A percentile compares a stretch with the other conserved stretches of the same genome.
These are phyloP conservation scores for Balaenoptera acutorostrata DNA, from an alignment of 2,113 vertebrate species.

Conservation along the genomic window DNA sequence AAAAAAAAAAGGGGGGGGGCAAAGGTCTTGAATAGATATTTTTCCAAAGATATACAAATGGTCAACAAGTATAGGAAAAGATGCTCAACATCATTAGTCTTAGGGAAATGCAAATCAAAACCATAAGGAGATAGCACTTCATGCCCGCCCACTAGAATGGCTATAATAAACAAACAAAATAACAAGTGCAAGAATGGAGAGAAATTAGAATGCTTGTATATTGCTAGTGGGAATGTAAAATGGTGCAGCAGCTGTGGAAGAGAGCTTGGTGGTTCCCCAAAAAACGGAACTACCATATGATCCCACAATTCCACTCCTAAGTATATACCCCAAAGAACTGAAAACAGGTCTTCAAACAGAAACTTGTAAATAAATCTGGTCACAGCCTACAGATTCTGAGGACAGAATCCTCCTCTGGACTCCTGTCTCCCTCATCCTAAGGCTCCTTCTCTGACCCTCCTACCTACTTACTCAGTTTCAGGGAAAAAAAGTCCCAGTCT, in stretches of 20 bases:
- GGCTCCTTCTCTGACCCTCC: not conserved
- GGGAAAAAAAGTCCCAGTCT: not conserved
- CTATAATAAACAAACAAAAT: not conserved
- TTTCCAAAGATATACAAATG: not conserved
- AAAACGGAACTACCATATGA: too few species aligned
- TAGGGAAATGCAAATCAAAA: not conserved
- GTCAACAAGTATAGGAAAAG: not conserved
- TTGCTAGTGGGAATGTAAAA: too few species aligned
- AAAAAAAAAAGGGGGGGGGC: too few species aligned
- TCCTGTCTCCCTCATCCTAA: not conserved
- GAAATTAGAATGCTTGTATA: too few species aligned
- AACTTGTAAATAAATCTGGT: too few species aligned
- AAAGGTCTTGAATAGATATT: not conserved
- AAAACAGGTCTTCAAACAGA: too few species aligned
- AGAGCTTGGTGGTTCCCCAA: too few species aligned
- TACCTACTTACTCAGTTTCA: not conserved
- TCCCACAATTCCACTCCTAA: too few species aligned
- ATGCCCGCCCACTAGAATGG: not conserved
- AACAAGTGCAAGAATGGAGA: not conserved
- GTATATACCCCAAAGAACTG: too few species aligned
- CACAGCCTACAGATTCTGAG: not conserved
- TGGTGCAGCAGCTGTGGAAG: too few species aligned
- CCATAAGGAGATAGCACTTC: not conserved
- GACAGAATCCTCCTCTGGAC: not conserved
- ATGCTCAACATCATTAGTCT: not conserved